These are phyloP conservation scores for Tetranychus truncatus DNA, from an alignment of 2,888 invertebrate species.

Conservation along the genomic window DNA sequence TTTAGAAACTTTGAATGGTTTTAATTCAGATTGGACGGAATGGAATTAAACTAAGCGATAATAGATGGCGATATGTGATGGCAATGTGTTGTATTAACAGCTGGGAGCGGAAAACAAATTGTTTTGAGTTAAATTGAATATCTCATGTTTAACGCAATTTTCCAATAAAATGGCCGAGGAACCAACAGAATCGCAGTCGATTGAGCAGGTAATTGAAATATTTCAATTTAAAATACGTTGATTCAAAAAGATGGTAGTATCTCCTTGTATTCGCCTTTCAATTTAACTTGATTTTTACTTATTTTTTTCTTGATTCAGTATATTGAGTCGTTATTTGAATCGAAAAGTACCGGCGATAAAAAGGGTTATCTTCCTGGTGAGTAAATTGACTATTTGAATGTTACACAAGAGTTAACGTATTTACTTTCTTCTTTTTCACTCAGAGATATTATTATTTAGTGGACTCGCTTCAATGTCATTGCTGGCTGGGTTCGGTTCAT, in stretches of 20 bases:
- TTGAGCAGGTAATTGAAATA: background rate
- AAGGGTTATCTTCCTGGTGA: background rate
- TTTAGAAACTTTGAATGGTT: background rate
- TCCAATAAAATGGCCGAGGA: background rate
- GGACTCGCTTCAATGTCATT: background rate
- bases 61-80: background rate
- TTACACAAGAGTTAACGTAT: background rate
- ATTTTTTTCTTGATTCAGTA: background rate
- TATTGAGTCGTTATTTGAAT: constrained; percentile 3
- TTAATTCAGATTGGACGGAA: background rate
- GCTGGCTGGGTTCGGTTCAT: background rate
- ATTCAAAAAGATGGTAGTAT: background rate
- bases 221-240: background rate
- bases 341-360: background rate
- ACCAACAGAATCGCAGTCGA: background rate
- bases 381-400: background rate
- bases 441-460: background rate
- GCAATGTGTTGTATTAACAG: background rate
- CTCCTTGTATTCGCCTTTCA: background rate
- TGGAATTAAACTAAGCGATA: background rate
- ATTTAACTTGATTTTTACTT: background rate
- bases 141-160: background rate
- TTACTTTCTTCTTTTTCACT: background rate
- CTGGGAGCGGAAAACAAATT: background rate
- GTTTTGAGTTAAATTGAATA: background rate